These are phyloP conservation scores for Caenorhabditis latens DNA, from an alignment of 1,140 invertebrate species.

Conservation along the genomic window DNA sequence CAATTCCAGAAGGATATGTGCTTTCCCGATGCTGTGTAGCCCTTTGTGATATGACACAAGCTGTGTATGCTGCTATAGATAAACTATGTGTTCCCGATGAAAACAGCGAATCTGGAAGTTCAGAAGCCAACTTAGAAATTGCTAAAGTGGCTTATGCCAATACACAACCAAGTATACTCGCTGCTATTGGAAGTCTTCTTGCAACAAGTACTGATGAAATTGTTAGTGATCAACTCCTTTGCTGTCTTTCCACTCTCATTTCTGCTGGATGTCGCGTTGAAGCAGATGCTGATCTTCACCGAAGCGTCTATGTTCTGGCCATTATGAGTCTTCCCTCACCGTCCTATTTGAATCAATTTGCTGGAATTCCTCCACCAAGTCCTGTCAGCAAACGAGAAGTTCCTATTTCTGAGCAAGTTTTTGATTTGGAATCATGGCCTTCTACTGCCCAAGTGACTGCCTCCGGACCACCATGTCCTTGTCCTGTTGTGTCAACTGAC, in stretches of 20 bases:
- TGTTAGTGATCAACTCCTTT: constrained; percentile 55
- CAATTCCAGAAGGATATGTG: constrained; percentile 57
- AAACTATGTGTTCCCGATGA: constrained; percentile 1
- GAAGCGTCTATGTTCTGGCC: constrained; percentile 25
- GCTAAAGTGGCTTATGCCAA: constrained; percentile 47
- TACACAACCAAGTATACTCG: constrained; percentile 40
- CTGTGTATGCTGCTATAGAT: constrained; percentile 44
- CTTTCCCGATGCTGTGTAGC: constrained; percentile 56
- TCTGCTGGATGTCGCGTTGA: constrained; percentile 44
- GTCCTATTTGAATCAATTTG: constrained; percentile 40
- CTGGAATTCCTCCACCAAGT: constrained; percentile 38
- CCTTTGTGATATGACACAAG: constrained; percentile 47
- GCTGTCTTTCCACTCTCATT: constrained; percentile 53
- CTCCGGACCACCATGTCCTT: constrained; percentile 74
- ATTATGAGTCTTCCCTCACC: constrained; percentile 7
- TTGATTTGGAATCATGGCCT: constrained; percentile 44
- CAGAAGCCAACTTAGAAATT: constrained; percentile 6
- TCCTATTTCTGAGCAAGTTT: constrained; percentile 37
- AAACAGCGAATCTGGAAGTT: constrained; percentile 28
- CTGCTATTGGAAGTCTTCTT: constrained; percentile 24
- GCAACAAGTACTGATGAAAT: constrained; percentile 60
- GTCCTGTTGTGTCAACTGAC: constrained; percentile 81
- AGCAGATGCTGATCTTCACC: constrained; percentile 14
- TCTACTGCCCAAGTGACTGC: constrained; percentile 72
- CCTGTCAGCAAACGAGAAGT: constrained; percentile 25